Evolutionary conservation across 2,113 vertebrate genomes (phyloP), one percentile per base, ranked within the genome.

Genomic region (Copsychus sechellarum): DNA sequence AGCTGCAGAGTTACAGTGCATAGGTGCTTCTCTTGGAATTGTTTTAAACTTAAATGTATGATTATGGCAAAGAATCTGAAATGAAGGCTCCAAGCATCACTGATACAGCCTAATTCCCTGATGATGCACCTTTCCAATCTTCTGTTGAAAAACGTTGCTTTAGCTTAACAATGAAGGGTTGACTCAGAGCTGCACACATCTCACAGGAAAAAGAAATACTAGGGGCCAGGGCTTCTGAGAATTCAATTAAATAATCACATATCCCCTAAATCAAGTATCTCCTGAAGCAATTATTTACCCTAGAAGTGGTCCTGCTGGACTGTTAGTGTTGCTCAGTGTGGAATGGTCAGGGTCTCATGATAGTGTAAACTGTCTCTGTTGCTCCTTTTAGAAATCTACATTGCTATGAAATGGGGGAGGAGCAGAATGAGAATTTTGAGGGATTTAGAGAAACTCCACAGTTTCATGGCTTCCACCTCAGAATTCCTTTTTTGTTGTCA

Each of bases 321-420:
- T 48, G 14, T 36, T 64, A 24, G 26, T 26, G 13, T 77, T 3
- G 2, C 29, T 78, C 18, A 28, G 2, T 1, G 1, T 20, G 17
- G 38, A 43, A 40, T 53, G 40, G 28, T 22, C 17, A 34, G 71
- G 12, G 24, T 70, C 28, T 83, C 10, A 4, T 6, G 29, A 19
- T 6, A n/a, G 8, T 11, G 6, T 23, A 45, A 92, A 48, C 26
- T 57, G 3, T 25, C 23, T 47, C 28, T 54, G 26, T 58, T 76
- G 23, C 17, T 50, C 18, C 11, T 54, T 71, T 69, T 72, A 81
- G 36, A 84, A 91, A 65, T 72, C 36, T 34, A 4, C 25, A 11
- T 45, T 64, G 25, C 18, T 64, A 4, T 74, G 36, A 88, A 81
- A 51, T 28, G 3, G 9, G 11, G 4, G 12, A 26, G 18, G 26